Evolutionary conservation across 2,888 invertebrate genomes (phyloP).

Genomic region (Syrphus vitripennis): DNA sequence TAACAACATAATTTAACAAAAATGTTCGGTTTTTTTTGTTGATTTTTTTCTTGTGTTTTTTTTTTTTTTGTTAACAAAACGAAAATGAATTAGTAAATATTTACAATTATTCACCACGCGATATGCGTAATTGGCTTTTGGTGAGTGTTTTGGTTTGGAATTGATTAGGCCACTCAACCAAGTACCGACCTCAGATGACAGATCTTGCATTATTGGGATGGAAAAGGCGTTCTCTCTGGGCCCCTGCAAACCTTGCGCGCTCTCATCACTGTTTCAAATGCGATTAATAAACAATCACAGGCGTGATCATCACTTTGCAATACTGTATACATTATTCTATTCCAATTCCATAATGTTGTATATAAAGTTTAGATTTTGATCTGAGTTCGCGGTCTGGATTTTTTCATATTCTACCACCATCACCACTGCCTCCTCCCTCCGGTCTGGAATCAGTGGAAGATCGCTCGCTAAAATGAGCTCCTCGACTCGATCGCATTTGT

Average conservation of each 20-base stretch:
- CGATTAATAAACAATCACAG: constrained; percentile 56
- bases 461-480: neutral
- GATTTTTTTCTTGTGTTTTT: neutral
- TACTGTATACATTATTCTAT: too few relatives aligned
- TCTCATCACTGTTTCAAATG: constrained; percentile 21
- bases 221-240: neutral
- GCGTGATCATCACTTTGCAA: constrained; percentile 54
- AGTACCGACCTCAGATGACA: constrained; percentile 66
- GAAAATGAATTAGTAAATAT: constrained; percentile 66
- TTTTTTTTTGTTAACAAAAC: constrained; percentile 16
- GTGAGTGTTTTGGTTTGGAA: constrained; percentile 43
- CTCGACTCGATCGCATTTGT: constrained; percentile 61
- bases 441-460: neutral
- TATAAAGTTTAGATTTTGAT: constrained; percentile 43
- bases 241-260: neutral
- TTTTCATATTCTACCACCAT: neutral
- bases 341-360: neutral
- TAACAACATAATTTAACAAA: constrained; percentile 68
- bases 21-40: constrained; percentile 33
- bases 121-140: constrained; percentile 51
- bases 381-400: neutral
- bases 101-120: constrained; percentile 65
- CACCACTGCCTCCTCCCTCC: neutral
- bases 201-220: constrained; percentile 59
- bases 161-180: constrained; percentile 64